These are phyloP conservation scores for Campoplex nolae DNA, from an alignment of 2,888 invertebrate genomes.

Conservation along the genomic window DNA sequence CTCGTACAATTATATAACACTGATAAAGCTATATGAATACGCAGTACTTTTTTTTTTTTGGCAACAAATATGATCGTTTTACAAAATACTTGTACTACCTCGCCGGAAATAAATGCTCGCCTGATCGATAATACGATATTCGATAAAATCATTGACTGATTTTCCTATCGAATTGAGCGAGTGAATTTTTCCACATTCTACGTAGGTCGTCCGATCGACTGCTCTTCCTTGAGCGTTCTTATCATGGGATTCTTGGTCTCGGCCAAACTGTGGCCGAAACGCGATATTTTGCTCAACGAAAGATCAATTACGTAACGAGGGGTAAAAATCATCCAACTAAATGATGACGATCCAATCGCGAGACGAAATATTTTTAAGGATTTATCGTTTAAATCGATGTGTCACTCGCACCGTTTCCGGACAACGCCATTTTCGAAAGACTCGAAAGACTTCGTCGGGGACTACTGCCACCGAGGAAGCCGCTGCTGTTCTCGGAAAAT, in stretches of 20 bases:
- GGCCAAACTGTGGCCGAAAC: background rate
- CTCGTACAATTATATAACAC: slow-evolving; percentile 65
- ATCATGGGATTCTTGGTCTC: background rate
- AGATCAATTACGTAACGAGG: background rate
- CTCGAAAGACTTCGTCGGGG: slow-evolving; percentile 93
- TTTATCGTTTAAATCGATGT: slow-evolving; percentile 70
- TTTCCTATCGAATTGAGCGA: slow-evolving; percentile 34
- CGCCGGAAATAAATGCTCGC: slow-evolving; percentile 46
- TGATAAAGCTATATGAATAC: slow-evolving; percentile 64
- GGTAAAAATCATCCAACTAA: background rate
- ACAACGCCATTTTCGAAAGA: slow-evolving; percentile 91
- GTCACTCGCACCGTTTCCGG: slow-evolving; percentile 82
- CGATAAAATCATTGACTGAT: slow-evolving; percentile 29
- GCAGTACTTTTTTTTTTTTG: slow-evolving; percentile 62
- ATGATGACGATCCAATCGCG: background rate
- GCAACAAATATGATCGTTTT: slow-evolving; percentile 67
- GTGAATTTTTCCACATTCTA: background rate
- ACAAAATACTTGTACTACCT: slow-evolving; percentile 65
- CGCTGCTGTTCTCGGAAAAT: slow-evolving; percentile 91
- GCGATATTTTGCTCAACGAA: slow-evolving; percentile 1
- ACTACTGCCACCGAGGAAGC: slow-evolving; percentile 89
- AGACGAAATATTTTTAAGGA: background rate
- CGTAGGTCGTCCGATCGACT: background rate
- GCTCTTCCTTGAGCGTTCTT: slow-evolving; percentile 2
- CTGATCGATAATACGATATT: slow-evolving; percentile 25